Evolutionary conservation across 2,113 vertebrate genomes (phyloP), one percentile per base, ranked within the genome.

Genomic region (Leiothrix lutea): DNA sequence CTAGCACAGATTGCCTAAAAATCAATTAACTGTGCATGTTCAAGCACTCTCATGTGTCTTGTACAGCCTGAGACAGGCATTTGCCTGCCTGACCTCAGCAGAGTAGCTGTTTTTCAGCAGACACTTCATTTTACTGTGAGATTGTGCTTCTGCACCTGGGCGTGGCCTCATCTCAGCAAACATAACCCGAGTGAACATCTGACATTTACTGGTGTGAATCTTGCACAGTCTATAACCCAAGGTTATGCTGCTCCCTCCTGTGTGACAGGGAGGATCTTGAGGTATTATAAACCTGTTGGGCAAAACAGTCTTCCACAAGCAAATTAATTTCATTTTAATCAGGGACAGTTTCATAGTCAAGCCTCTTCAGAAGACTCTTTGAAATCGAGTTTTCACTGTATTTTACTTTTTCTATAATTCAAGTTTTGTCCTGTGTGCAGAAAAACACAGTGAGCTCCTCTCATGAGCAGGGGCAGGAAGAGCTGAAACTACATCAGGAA

Each of bases 321-420:
- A 87, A 82, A 85, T 73, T 42, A 9, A 73, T 77, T 92, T 80
- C 58, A 61, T 57, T 78, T 75, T 66, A 36, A 65, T 65, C 47
- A 60, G 53, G 54, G 20, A 29, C 17, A 73, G 33, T 45, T 82
- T 73, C 72, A 45, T 11, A 73, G 74, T 33, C 45, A 83, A 66
- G 35, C 35, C 80, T 45, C 62, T 58, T 83, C 6, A 33, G 21
- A 48, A 91, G 45, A 40, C 40, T 25, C n/a, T 74, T 11, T 53
- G 57, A 60, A 84, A 61, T 10, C 4, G 15, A 69, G 3, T 65
- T 92, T 67, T 87, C 72, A 45, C 36, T 35, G 69, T 48, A 33
- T 67, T 90, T 78, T 18, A 44, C 50, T 61, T 28, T 73, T 82
- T 69, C 13, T 28, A 19, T 17, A 85, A 36, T 22, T 38, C 14